phyloP scores from a whole-genome alignment of 2,888 invertebrate species.

The Trachelus troglodyta region DNA sequence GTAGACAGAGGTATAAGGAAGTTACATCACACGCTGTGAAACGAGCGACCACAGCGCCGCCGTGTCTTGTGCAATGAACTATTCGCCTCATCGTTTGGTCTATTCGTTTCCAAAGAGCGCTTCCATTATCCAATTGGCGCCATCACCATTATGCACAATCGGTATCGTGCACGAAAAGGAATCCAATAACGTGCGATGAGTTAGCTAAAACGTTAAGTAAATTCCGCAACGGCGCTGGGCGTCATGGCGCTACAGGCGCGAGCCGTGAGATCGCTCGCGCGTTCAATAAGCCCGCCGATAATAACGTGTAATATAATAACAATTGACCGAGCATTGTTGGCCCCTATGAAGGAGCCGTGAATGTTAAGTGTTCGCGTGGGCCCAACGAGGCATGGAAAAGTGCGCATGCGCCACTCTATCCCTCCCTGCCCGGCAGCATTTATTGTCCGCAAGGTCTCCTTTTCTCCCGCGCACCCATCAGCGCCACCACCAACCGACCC shows the following conservation, averaged over 20 bases:
- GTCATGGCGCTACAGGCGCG: neutral
- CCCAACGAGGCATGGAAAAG: slow-evolving; percentile 54
- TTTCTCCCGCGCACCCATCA: slow-evolving; percentile 1
- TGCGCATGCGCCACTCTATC: slow-evolving; percentile 31
- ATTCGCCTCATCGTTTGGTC: neutral
- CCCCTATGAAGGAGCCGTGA: slow-evolving; percentile 49
- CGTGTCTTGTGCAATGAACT: neutral
- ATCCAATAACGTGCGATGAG: slow-evolving; percentile 1
- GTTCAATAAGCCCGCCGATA: slow-evolving; percentile 32
- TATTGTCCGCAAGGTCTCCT: slow-evolving; percentile 1
- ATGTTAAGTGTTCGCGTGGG: slow-evolving; percentile 49
- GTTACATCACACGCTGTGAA: neutral
- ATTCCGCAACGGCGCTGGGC: neutral
- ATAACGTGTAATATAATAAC: slow-evolving; percentile 39
- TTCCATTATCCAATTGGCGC: neutral
- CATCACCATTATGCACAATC: neutral
- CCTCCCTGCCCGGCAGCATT: neutral
- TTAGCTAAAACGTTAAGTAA: neutral
- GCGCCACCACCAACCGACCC: neutral
- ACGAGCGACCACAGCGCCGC: neutral
- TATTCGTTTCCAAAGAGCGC: neutral
- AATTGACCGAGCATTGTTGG: slow-evolving; percentile 40
- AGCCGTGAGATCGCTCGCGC: neutral
- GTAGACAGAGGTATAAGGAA: neutral
- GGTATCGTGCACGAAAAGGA: neutral